These are phyloP conservation scores for Hipparchia semele DNA, from an alignment of 2,888 invertebrate species.

Conservation along the genomic window DNA sequence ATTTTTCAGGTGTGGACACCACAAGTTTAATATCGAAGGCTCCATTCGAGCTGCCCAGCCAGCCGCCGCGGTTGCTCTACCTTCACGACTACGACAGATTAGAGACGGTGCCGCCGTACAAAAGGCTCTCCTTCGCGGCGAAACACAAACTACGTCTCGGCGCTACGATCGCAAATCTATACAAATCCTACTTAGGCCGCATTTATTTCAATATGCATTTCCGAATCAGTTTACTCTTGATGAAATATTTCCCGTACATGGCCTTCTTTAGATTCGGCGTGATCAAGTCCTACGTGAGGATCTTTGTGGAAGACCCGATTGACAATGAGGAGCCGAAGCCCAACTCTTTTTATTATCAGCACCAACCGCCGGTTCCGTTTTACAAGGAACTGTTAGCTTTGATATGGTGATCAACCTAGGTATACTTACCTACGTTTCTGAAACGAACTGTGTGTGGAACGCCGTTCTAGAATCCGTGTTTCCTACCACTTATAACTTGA, in stretches of 20 bases:
- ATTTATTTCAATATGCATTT: conserved; percentile 85
- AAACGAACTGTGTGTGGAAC: too few relatives aligned
- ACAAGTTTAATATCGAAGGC: conserved; percentile 53
- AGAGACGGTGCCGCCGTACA: conserved; percentile 72
- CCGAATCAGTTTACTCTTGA: conserved; percentile 82
- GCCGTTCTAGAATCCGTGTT: too few relatives aligned
- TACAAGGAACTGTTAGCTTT: conserved; percentile 51
- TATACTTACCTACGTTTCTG: too few relatives aligned
- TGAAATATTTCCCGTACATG: conserved; percentile 87
- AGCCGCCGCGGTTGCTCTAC: conserved; percentile 58
- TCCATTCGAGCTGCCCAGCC: conserved; percentile 55
- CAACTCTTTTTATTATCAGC: conserved; percentile 61
- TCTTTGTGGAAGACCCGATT: conserved; percentile 71
- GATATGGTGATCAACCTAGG: conserved; percentile 51
- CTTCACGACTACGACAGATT: conserved; percentile 68
- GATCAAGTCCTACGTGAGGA: conserved; percentile 83
- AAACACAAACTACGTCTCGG: conserved; percentile 57
- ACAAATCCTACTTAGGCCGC: conserved; percentile 79
- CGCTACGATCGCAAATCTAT: conserved; percentile 51
- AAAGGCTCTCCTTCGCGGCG: conserved; percentile 55
- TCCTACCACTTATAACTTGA: too few relatives aligned
- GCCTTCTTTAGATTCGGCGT: conserved; percentile 86
- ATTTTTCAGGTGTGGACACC: conserved; percentile 60
- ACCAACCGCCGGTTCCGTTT: conserved; percentile 52
- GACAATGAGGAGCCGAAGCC: conserved; percentile 61